Conservation (phyloP, 2,113 vertebrate genomes). For the Mobula hypostoma region DNA sequence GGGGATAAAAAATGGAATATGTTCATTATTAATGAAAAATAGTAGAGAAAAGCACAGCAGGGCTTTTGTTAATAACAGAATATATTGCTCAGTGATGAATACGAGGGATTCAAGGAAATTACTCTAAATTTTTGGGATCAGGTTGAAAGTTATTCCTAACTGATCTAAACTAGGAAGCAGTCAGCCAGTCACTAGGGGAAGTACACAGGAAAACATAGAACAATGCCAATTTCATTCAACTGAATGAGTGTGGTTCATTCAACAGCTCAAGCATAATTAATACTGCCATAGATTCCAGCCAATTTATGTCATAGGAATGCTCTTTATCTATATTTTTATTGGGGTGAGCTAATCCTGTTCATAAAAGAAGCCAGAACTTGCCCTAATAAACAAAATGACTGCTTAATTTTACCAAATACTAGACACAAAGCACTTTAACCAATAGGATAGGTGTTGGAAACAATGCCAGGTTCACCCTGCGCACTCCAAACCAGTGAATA, state of each 20-base stretch:
- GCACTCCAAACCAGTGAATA: not conserved
- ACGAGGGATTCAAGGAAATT: not conserved
- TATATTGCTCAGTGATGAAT: not conserved
- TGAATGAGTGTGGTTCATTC: not conserved
- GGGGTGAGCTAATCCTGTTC: not conserved
- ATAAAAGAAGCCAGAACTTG: not conserved
- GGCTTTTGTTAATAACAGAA: not conserved
- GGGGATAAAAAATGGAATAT: not conserved
- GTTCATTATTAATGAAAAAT: conserved; percentile 22
- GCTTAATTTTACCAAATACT: not conserved
- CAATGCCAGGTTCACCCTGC: not conserved
- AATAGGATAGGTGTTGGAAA: not conserved
- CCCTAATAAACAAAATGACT: not conserved
- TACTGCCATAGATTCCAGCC: not conserved
- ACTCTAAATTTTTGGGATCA: not conserved
- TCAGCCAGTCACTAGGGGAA: not conserved
- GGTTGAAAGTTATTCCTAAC: not conserved
- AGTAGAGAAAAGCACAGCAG: conserved; percentile 4
- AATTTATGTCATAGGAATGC: not conserved
- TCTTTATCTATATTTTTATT: not conserved
- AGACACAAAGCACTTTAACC: not conserved
- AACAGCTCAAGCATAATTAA: conserved; percentile 1
- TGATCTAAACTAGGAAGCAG: not conserved
- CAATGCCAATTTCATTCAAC: not conserved
- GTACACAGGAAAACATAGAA: not conserved